These are phyloP conservation scores for Drosophila mojavensis DNA, from an alignment of 1,140 invertebrate species.

Conservation along the genomic window DNA sequence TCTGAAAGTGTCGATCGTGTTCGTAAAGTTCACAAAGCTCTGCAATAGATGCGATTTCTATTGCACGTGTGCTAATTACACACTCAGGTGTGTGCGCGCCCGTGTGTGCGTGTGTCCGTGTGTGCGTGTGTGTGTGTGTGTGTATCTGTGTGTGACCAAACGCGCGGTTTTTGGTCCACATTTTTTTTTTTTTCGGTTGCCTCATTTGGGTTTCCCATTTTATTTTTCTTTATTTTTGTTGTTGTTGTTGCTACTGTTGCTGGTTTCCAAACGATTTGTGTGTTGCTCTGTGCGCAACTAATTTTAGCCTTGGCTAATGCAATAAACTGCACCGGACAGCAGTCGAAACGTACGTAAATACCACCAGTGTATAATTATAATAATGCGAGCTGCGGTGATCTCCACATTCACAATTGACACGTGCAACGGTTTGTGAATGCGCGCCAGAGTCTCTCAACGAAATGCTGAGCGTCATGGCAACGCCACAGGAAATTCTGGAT, in stretches of 20 bases:
- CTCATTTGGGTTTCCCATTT: slow-evolving; percentile 5
- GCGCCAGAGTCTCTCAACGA: neutral
- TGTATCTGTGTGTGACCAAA: neutral
- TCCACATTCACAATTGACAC: slow-evolving; percentile 2
- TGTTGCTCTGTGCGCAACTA: slow-evolving; percentile 26
- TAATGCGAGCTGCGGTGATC: slow-evolving; percentile 13
- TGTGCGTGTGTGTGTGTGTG: neutral
- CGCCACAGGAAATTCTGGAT: slow-evolving; percentile 31
- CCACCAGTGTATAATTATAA: slow-evolving; percentile 5
- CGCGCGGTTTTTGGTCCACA: slow-evolving; percentile 7
- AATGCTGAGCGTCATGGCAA: slow-evolving; percentile 39
- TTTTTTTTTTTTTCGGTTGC: slow-evolving; percentile 10
- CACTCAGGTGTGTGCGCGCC: neutral
- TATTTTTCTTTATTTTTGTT: neutral
- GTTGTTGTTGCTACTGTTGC: neutral
- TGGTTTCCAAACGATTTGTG: slow-evolving; percentile 9
- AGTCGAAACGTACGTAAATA: neutral
- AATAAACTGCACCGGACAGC: slow-evolving; percentile 35
- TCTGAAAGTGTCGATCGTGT: neutral
- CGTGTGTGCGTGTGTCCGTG: slow-evolving; percentile 7
- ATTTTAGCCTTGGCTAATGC: slow-evolving; percentile 32
- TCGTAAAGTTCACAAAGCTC: neutral
- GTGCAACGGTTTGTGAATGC: slow-evolving; percentile 9
- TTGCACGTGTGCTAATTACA: slow-evolving; percentile 3
- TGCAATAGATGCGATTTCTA: neutral